Conservation (phyloP, 2,888 invertebrate species). For the Ornithoptera alexandrae region DNA sequence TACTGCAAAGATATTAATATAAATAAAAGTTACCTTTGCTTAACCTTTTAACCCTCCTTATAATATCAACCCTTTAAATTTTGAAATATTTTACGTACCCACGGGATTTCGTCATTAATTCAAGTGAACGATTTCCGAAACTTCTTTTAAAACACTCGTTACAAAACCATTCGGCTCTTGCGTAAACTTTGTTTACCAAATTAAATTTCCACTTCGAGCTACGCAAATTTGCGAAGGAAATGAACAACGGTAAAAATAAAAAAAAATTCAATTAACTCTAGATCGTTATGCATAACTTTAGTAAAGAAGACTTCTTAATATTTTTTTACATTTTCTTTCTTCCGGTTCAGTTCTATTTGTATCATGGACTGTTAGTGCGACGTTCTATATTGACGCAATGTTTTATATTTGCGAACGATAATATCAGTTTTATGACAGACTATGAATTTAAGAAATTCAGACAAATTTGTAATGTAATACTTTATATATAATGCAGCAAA, state of each 20-base stretch:
- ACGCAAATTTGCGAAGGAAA: background rate
- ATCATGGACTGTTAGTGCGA: too few relatives aligned
- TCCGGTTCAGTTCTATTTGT: too few relatives aligned
- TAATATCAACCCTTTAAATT: background rate
- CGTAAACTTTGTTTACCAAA: constrained; percentile 3
- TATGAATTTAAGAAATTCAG: too few relatives aligned
- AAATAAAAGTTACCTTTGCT: too few relatives aligned
- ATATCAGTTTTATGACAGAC: too few relatives aligned
- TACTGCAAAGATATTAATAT: too few relatives aligned
- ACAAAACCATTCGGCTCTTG: constrained; percentile 1
- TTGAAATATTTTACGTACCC: background rate
- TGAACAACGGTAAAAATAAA: constrained; percentile 1
- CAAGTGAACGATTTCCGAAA: background rate
- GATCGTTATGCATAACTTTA: background rate
- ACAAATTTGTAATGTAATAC: background rate
- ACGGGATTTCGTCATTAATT: background rate
- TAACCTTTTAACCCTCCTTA: too few relatives aligned
- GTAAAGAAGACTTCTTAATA: background rate
- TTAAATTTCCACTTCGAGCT: constrained; percentile 1
- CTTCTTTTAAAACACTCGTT: constrained; percentile 2
- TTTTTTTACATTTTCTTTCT: too few relatives aligned
- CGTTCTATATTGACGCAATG: too few relatives aligned
- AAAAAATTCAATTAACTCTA: background rate
- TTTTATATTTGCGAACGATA: too few relatives aligned
- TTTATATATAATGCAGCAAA: background rate